Conservation (phyloP, 1,140 invertebrate species). For the Apis florea region DNA sequence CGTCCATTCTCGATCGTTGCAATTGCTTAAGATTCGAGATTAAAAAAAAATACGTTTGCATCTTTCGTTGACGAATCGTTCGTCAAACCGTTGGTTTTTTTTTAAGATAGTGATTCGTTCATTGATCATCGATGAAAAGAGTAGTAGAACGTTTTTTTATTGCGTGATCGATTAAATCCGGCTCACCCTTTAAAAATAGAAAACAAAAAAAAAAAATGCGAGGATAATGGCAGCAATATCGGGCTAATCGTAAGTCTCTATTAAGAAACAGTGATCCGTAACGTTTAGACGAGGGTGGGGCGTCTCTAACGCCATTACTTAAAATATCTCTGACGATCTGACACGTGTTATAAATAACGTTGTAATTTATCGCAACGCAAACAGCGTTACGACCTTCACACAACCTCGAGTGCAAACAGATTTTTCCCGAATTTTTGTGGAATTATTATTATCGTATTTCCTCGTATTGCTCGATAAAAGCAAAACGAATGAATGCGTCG, state of each 20-base stretch:
- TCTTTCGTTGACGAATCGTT: too few species aligned
- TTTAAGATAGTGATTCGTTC: neutral
- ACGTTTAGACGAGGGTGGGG: constrained; percentile 18
- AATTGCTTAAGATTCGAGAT: neutral
- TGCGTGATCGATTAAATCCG: neutral
- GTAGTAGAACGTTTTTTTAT: too few species aligned
- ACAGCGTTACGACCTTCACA: neutral
- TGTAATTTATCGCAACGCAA: neutral
- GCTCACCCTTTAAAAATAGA: neutral
- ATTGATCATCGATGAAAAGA: too few species aligned
- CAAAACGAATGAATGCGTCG: neutral
- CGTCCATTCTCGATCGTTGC: neutral
- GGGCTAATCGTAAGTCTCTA: constrained; percentile 21
- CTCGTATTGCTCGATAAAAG: neutral
- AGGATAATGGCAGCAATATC: constrained; percentile 9
- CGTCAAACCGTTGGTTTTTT: neutral
- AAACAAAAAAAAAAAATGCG: neutral
- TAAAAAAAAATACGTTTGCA: neutral
- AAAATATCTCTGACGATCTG: constrained; percentile 12
- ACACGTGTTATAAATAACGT: neutral
- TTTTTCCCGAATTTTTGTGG: neutral
- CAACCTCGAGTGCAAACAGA: neutral
- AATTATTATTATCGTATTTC: too few species aligned
- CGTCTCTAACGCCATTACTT: constrained; percentile 5
- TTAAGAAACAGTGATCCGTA: constrained; percentile 36